phyloP scores from a whole-genome alignment of 2,113 vertebrate species.

The Ctenomys sociabilis region DNA sequence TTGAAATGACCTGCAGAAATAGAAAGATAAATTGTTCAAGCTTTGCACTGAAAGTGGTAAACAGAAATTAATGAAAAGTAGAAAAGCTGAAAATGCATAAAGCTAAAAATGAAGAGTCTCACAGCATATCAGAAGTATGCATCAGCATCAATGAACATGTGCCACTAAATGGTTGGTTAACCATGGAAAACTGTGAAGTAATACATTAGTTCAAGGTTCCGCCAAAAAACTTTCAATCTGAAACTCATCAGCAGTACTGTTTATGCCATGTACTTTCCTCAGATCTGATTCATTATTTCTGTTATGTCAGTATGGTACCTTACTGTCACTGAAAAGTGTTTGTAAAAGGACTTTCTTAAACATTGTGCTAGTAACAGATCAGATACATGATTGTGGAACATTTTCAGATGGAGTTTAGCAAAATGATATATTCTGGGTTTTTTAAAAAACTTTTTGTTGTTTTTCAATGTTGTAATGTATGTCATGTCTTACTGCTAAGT shows the following conservation, averaged over 20 bases:
- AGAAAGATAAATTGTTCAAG: background rate
- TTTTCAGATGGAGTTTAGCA: background rate
- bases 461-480: background rate
- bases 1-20: background rate
- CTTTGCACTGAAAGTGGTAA: background rate
- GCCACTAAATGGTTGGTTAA: background rate
- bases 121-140: too few species aligned
- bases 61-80: background rate
- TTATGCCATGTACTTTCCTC: background rate
- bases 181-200: background rate
- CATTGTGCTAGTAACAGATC: background rate
- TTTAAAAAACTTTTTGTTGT: background rate
- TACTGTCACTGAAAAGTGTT: background rate
- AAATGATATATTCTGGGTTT: background rate
- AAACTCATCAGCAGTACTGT: background rate
- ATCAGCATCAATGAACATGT: background rate
- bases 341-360: background rate
- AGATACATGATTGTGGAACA: background rate
- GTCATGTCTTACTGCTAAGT: background rate
- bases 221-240: too few species aligned
- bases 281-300: background rate
- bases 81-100: background rate
- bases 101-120: too few species aligned
- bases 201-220: background rate
- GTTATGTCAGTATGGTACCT: background rate